Base-by-base conservation (phyloP, 2,888 invertebrate species). In the Notodonta ziczac region DNA sequence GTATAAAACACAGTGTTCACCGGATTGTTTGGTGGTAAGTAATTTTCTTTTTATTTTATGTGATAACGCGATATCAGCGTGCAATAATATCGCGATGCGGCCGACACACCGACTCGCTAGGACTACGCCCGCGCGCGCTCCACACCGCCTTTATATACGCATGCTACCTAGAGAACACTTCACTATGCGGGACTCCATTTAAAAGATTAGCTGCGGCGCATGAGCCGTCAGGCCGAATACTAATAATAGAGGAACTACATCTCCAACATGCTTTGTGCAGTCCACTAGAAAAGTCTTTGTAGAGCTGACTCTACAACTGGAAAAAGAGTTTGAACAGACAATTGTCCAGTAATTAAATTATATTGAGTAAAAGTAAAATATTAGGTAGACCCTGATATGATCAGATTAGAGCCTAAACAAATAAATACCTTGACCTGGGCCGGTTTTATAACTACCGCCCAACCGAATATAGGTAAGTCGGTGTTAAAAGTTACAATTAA, bases 71-170 rank as follows among this genome's bases (percentile, higher is more conserved):
- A 57, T 60, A 14, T 14, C 62, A 16, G 57, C 54, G 51, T 58
- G 54, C 54, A 67, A 70, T 77, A 56, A 59, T 67, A 67, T 63
- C 66, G 67, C 77, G 75, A 77, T 81, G 69, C 74, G 81, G 74
- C 65, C 81, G 70, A 74, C 65, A 71, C 83, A 73, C 73, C 68
- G 86, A 61, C 78, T 73, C 70, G 62, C 70, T 78, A 76, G 75
- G 82, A 88, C 88, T 90, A 88, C 88, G 85, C 83, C 83, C 86
- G 86, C 82, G 81, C 78, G 82, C 78, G 76, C 68, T 74, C 77
- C 83, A 80, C 78, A 73, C 76, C 70, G 76, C 75, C 85, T 88
- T 90, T 91, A 88, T 91, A 91, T 90, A 88, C 83, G 74, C 71
- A 74, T 72, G 68, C 66, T 74, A 78, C 70, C 24, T 24, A 24